Base-by-base conservation (phyloP, 2,888 invertebrate species). In the Dendrolimus pini region DNA sequence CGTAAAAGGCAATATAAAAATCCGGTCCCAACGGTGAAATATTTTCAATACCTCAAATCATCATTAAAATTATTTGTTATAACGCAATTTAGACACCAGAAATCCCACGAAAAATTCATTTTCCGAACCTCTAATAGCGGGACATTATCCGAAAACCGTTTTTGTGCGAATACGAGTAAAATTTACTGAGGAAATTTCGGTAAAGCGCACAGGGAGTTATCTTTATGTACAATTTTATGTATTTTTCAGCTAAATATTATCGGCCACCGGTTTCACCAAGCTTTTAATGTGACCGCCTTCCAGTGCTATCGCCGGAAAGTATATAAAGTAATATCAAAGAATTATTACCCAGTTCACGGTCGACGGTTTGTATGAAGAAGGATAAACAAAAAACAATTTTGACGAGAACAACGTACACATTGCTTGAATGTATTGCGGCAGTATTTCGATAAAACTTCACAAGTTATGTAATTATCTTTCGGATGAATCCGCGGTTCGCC, bases 161-260 rank as follows among this genome's bases (percentile, higher is more conserved):
- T 81, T 79, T 79, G 76, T 72, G 70, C 70, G 78, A 82, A 81
- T 79, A 67, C 70, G 75, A 80, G 77, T 77, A 78, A 83, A 82
- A 83, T 83, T 82, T 80, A 82, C 78, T 76, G 77, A 66, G 68
- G 65, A 77, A 79, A 78, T 83, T 84, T 82, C 77, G 73, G 75
- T 75, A 75, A 74, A 78, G 70, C 62, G 69, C 74, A 69, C 73
- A 66, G 72, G 66, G 75, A 79, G 77, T 85, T 86, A 85, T 85
- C 83, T 85, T 86, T 85, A 84, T 81, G 81, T 79, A 80, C 70
- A 79, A 77, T 85, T 83, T 87, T 83, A 85, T 80, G 80, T 80
- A 77, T 82, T 83, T 82, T 76, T 70, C 74, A 68, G 74, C 76
- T 73, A 78, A 85, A 79, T 74, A 73, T 82, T 83, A 86, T 83